Evolutionary conservation across 2,888 invertebrate genomes (phyloP), one percentile per base, ranked within the genome.

Genomic region (Ichneumon xanthorius): DNA sequence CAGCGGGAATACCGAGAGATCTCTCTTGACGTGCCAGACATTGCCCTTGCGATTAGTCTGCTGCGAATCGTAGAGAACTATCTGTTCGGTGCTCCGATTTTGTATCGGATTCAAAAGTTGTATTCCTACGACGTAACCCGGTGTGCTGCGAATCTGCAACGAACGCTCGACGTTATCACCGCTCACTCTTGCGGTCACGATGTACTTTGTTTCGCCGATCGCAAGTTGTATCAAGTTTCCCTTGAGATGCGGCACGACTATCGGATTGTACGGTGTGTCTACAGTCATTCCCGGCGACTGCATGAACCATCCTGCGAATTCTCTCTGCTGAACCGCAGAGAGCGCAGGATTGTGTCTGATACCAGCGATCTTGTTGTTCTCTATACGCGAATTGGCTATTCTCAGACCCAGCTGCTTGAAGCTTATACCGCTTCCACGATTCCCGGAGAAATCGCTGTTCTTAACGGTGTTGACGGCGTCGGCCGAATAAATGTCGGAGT

Each of bases 341-440:
- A 99, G 95, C 58, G 97, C 97, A 0, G 99, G 98, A 94, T 99
- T 97, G 92, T 99, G 99, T 77, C 97, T 96, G 87, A 99, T 97
- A 0, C 99, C 99, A 55, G 98, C 97, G 79, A 96, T 95, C 50
- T 96, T 95, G 93, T 99, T 99, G 87, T 97, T 97, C 92, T 97
- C 97, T 83, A 99, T 96, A 0, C 95, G 94, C 7, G 97, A 97
- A 83, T 97, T 97, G 80, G 96, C 95, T 33, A 98, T 96, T 92
- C 96, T 96, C 30, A 98, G 95, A 22, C 98, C 98, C 37, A 99
- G 95, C 93, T 98, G 98, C 90, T 98, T 97, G 84, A 99, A 96
- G 92, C 97, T 97, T 11, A 99, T 96, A 11, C 99, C 99, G 90
- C 98, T 98, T 4, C 98, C 98, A 89, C 96, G 96, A 92, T 99